Percentiles rank a stretch among this genome's conserved stretches.
Conservation (phyloP, 2,113 vertebrate species). For the Hemicordylus capensis region DNA sequence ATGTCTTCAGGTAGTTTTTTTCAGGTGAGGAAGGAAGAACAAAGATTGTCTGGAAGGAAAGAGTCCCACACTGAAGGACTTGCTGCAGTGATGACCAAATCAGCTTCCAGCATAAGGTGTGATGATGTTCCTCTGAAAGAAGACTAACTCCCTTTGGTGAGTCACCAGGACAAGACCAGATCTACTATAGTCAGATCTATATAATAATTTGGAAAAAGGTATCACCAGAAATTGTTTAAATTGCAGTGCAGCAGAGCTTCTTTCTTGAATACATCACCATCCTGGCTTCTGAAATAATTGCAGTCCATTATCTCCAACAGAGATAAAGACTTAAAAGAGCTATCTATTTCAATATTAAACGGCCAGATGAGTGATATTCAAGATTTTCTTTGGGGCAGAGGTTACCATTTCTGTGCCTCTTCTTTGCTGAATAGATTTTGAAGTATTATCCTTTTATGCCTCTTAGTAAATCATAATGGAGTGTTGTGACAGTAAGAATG, state of each 20-base stretch:
- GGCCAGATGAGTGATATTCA: background rate
- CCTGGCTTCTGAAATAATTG: background rate
- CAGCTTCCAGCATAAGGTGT: background rate
- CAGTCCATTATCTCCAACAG: conserved; percentile 2
- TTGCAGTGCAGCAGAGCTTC: background rate
- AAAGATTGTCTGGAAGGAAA: background rate
- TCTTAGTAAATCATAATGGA: conserved; percentile 7
- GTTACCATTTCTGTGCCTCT: background rate
- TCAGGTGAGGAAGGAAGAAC: background rate
- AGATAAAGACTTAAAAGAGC: background rate
- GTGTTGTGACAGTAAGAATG: background rate
- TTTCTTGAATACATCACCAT: background rate
- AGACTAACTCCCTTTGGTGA: background rate
- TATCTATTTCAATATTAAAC: background rate
- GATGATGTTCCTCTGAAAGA: background rate
- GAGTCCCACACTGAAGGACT: background rate
- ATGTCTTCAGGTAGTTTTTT: too few species aligned
- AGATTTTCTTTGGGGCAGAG: background rate
- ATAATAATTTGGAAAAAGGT: background rate
- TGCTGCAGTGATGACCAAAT: background rate
- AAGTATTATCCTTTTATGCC: background rate
- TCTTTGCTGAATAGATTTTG: conserved; percentile 8
- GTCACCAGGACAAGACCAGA: background rate
- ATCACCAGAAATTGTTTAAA: background rate
- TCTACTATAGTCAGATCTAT: background rate